Evolutionary conservation across 2,113 vertebrate species (phyloP).

Genomic region (Porphyrio hochstetteri): DNA sequence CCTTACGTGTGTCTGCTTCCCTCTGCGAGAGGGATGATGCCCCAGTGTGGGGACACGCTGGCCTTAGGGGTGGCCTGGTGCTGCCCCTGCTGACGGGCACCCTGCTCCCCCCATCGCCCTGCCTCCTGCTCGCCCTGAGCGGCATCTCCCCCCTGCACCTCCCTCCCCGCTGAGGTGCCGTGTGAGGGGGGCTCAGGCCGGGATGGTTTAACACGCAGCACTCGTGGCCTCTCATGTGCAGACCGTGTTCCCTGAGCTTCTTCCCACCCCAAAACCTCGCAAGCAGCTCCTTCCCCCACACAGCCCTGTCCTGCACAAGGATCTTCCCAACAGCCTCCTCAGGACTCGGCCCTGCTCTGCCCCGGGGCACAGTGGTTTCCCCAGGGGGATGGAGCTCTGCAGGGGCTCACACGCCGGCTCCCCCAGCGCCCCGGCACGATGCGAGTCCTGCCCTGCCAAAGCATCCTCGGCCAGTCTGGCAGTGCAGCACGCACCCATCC

Average conservation of each 20-base stretch:
- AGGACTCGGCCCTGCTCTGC: not conserved
- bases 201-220: too few species aligned
- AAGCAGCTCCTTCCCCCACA: not conserved
- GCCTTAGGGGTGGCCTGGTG: not conserved
- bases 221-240: not conserved
- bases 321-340: not conserved
- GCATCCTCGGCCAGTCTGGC: rapidly evolving
- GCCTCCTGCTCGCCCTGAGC: not conserved
- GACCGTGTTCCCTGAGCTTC: not conserved
- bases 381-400: too few species aligned
- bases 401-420: not conserved
- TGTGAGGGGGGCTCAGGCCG: not conserved
- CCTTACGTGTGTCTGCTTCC: not conserved
- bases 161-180: not conserved
- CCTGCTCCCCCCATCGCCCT: not conserved
- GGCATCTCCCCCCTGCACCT: not conserved
- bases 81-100: not conserved
- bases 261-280: not conserved
- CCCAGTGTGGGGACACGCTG: rapidly evolving
- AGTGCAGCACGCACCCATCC: rapidly evolving
- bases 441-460: rapidly evolving
- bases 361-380: too few species aligned
- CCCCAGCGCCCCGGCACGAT: not conserved
- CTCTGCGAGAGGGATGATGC: too few species aligned
- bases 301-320: not conserved